Percentiles rank a stretch among this genome's conserved stretches.
These are phyloP conservation scores for Pygoscelis adeliae DNA, from an alignment of 2,113 vertebrate genomes.

Conservation along the genomic window DNA sequence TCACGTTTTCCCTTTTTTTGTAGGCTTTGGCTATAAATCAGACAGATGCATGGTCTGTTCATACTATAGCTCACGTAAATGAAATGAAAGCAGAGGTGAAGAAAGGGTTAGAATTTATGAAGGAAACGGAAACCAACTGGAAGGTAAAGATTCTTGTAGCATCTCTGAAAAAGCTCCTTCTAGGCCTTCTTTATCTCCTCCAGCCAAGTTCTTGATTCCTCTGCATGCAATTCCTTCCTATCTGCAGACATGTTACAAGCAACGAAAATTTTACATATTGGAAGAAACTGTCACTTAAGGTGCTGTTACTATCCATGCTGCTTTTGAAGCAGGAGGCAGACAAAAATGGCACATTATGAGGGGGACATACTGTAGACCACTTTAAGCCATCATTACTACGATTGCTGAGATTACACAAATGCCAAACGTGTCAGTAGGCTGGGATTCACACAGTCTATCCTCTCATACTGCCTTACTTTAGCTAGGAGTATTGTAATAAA, in stretches of 20 bases:
- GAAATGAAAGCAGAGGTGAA: constrained; percentile 91
- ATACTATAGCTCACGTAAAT: constrained; percentile 88
- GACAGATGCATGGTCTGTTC: constrained; percentile 87
- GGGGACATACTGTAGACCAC: background rate
- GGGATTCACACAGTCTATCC: background rate
- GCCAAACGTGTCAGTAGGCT: background rate
- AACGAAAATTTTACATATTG: background rate
- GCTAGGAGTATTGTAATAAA: background rate
- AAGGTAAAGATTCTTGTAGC: constrained; percentile 72
- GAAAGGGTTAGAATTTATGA: constrained; percentile 88
- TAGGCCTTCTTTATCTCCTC: background rate
- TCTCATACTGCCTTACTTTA: background rate
- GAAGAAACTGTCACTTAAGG: background rate
- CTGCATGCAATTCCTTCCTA: background rate
- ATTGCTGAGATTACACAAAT: background rate
- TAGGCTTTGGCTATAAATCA: constrained; percentile 84
- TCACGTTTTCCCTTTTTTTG: background rate
- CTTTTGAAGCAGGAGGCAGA: background rate
- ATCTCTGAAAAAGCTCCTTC: background rate
- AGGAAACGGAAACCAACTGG: constrained; percentile 86
- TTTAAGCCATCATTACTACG: background rate
- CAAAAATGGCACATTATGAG: background rate
- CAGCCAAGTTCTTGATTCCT: background rate
- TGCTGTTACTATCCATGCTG: background rate
- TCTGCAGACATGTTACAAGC: background rate